Percentiles rank a stretch among this genome's conserved stretches.
phyloP scores from a whole-genome alignment of 1,140 invertebrate species.

The Drosophila pectinifera region DNA sequence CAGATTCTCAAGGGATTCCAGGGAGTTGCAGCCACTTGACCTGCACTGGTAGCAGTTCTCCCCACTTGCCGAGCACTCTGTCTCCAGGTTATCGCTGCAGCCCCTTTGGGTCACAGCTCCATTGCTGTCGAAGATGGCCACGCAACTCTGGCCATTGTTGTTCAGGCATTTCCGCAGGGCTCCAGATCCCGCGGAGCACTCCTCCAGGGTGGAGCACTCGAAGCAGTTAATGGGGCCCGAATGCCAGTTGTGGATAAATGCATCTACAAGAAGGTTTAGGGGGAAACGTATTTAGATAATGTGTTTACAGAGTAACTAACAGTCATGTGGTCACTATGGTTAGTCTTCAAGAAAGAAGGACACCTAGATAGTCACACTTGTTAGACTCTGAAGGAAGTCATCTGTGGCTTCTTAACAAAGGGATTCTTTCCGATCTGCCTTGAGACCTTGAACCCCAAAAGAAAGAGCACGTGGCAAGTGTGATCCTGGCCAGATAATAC shows the following conservation, averaged over 20 bases:
- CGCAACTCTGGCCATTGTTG: conserved; percentile 66
- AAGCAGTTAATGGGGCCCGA: conserved; percentile 73
- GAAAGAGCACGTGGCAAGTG: neutral
- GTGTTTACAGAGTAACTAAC: no score
- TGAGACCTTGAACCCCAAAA: neutral
- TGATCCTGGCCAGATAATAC: neutral
- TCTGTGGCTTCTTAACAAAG: no score
- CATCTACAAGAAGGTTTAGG: conserved; percentile 24
- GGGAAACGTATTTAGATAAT: no score
- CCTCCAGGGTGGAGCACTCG: conserved; percentile 44
- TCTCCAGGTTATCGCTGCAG: conserved; percentile 64
- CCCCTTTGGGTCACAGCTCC: conserved; percentile 64
- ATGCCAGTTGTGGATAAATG: conserved; percentile 66
- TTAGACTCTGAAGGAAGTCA: no score
- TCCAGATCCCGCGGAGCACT: conserved; percentile 49
- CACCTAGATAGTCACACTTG: neutral
- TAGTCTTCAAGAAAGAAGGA: neutral
- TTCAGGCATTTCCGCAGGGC: conserved; percentile 52
- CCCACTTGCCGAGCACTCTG: conserved; percentile 14
- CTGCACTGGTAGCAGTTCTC: conserved; percentile 67
- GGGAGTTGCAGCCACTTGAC: conserved; percentile 70
- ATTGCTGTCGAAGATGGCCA: conserved; percentile 53
- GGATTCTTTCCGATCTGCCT: neutral
- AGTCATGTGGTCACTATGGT: neutral
- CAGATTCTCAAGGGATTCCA: conserved; percentile 37